Base-by-base conservation (phyloP, 1,140 invertebrate genomes). In the Pogonomyrmex barbatus region DNA sequence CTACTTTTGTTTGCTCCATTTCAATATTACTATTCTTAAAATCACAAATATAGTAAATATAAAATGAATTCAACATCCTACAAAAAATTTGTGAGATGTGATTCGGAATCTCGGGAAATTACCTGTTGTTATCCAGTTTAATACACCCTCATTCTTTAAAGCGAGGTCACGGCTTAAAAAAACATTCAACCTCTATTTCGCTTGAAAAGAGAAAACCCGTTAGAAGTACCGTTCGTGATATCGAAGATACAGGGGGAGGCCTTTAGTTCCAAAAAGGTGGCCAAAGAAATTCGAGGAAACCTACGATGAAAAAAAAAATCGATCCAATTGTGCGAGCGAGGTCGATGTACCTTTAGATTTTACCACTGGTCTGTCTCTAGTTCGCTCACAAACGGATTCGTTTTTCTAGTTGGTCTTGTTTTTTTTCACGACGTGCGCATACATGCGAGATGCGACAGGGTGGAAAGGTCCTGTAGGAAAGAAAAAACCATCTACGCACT, bases 161-260 rank as follows among this genome's bases (percentile, higher is more conserved):
- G 62, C 42, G 56, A 75, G 54, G 54, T 83, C 68, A 83, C 42
- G 45, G 42, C 4, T 83, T 42, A 75, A 75, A 75, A 56, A 68
- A 79, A 50, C 14, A 47, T 33, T 73, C 67, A 75, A 86, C 84
- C 84, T 60, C 84, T 60, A 73, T 89, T 86, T 68, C 86, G 88
- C 82, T 88, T 77, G 67, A 70, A 86, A 87, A 87, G 88, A 84
- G 87, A 88, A 89, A 87, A 88, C 82, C 89, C 89, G 89, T 90
- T 90, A 90, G 81, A 87, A 52, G 71, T 90, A 86, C 79, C 85
- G 82, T 88, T 88, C 42, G 67, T 45, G 79, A 62, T 88, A 73
- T 77, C 54, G 76, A 84, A 81, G 47, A 50, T 30, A 50, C 62
- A 12, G 17, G 62, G 73, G 62, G 54, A 56, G 63, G 36, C 33